Evolutionary conservation across 2,113 vertebrate species (phyloP), one percentile per base, ranked within the genome.

Genomic region (Barnardius zonarius): DNA sequence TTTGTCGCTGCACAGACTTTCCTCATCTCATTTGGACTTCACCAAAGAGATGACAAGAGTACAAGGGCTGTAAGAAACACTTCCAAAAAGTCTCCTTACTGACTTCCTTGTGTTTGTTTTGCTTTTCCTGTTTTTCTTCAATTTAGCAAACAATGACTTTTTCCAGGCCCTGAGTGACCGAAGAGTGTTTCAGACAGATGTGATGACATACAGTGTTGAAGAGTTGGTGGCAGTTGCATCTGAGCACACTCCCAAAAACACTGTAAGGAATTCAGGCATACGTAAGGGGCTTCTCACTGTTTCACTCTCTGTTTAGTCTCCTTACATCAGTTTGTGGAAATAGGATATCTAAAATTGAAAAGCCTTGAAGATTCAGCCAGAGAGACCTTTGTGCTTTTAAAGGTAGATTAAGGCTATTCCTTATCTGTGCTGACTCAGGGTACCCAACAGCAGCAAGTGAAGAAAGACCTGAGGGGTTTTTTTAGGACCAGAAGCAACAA

Each of bases 211-310:
- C 96, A 98, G 97, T 44, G 95, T 98, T 85, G 98, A 98, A 88
- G 98, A 99, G 85, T 70, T 99, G 97, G 98, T 98, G 91, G 54
- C 98, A 62, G 92, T 98, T 84, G 98, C 98, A 30, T 99, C 98
- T 27, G 99, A 99, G 28, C 98, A 98, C 92, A 98, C 98, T 33
- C 98, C 98, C 35, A 99, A 99, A 97, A 99, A 99, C 95, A 98
- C 97, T 97, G 99, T 99, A 98, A 97, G 97, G 55, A 63, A 49
- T 83, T 74, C 7, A 33, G 52, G 18, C 25, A 27, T 15, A 3
- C 17, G 70, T 11, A 41, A 39, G n/a, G 35, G 61, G 25, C 72
- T 81, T 1, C 12, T 44, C 25, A 6, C 33, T 55, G 51, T 87
- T 77, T 57, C 59, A 18, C 31, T 51, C 30, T 59, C 4, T 79